phyloP scores from a whole-genome alignment of 2,113 vertebrate genomes.

The Corythornis madagascariensis region DNA sequence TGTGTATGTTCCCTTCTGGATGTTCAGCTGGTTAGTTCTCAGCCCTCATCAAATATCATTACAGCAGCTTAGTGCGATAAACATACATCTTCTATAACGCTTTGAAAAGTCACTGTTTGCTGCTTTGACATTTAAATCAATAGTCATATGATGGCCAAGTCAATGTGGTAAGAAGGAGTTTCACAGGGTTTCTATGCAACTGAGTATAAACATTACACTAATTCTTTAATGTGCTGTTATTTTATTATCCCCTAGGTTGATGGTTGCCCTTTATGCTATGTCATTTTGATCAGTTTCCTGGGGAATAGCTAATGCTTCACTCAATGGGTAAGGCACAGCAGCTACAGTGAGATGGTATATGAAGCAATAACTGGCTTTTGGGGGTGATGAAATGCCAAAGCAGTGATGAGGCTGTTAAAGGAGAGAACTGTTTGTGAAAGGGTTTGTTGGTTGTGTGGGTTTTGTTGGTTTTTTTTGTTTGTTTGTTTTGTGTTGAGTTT shows the following conservation, averaged over 20 bases:
- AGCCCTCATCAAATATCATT: neutral
- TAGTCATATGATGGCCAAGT: neutral
- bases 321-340: conserved; percentile 35
- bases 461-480: neutral
- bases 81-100: neutral
- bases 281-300: conserved; percentile 44
- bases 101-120: neutral
- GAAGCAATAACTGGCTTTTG: conserved; percentile 9
- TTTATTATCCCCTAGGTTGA: conserved; percentile 48
- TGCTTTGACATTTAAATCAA: conserved; percentile 1
- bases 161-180: neutral
- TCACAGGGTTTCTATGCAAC: conserved; percentile 10
- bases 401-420: neutral
- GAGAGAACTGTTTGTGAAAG: neutral
- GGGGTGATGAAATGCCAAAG: conserved; percentile 16
- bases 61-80: neutral
- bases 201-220: conserved; percentile 15
- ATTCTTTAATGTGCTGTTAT: conserved; percentile 33
- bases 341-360: neutral
- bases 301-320: neutral
- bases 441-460: too few relatives aligned
- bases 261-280: conserved; percentile 40
- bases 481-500: too few relatives aligned
- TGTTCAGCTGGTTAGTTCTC: neutral
- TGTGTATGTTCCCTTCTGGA: neutral